Conservation (phyloP, 2,113 vertebrate species). For the Rafetus swinhoei region DNA sequence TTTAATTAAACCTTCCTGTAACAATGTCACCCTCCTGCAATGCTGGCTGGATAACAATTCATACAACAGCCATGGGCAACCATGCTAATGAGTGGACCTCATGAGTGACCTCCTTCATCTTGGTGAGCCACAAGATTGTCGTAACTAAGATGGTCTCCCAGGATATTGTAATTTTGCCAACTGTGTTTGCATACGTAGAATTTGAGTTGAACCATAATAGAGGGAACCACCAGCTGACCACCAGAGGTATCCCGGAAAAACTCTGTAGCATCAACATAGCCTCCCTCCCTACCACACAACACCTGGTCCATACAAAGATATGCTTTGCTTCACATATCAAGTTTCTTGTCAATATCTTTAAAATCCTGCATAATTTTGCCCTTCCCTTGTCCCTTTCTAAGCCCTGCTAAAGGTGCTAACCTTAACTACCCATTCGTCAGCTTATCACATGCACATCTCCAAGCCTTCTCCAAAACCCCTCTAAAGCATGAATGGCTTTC, state of each 20-base stretch:
- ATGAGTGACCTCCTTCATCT: too few relatives aligned
- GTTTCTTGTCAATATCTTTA: neutral
- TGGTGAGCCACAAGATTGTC: too few relatives aligned
- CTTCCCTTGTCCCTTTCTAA: neutral
- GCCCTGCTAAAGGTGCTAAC: neutral
- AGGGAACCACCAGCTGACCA: too few relatives aligned
- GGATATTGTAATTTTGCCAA: too few relatives aligned
- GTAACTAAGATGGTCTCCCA: too few relatives aligned
- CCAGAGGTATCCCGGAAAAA: too few relatives aligned
- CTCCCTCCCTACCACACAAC: neutral
- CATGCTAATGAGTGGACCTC: too few relatives aligned
- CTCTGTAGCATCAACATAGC: too few relatives aligned
- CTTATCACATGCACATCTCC: neutral
- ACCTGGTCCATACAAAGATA: neutral
- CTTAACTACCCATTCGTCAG: neutral
- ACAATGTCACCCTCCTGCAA: neutral
- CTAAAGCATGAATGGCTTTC: neutral
- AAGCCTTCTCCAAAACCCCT: neutral
- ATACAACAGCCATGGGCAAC: neutral
- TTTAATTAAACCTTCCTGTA: neutral
- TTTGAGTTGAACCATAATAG: too few relatives aligned
- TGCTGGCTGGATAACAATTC: neutral
- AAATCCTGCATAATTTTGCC: neutral
- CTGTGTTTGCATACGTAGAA: too few relatives aligned
- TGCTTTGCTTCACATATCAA: neutral